These are phyloP conservation scores for Australoheros facetus DNA, from an alignment of 2,797 vertebrate genomes.

Conservation along the genomic window DNA sequence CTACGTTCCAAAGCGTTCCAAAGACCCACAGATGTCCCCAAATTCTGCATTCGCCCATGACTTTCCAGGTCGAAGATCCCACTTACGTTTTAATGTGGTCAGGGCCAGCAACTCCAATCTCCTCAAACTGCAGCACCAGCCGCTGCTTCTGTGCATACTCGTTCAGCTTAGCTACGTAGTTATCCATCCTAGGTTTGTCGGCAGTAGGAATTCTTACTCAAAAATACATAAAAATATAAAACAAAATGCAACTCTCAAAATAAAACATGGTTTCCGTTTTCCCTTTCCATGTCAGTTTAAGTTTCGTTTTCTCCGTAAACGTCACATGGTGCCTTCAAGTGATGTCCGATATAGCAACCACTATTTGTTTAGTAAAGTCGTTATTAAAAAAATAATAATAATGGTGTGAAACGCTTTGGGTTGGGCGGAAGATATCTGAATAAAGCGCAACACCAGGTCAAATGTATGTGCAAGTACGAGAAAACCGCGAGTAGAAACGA, in stretches of 20 bases:
- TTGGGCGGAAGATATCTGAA: too few species aligned
- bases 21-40: too few species aligned
- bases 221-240: neutral
- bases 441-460: neutral
- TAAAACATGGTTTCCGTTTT: neutral
- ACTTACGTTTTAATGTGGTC: conserved; percentile 76
- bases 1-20: neutral
- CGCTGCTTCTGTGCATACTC: conserved; percentile 45
- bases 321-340: conserved; percentile 24
- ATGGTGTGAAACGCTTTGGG: neutral
- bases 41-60: neutral
- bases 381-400: neutral
- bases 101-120: conserved; percentile 56
- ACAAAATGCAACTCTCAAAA: fast-evolving
- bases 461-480: neutral
- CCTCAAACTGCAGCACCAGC: conserved; percentile 33
- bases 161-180: conserved; percentile 61
- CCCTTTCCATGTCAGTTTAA: neutral
- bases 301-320: conserved; percentile 59
- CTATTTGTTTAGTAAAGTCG: neutral
- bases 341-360: neutral
- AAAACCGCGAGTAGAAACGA: neutral
- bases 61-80: neutral
- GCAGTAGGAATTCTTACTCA: fast-evolving
- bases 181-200: conserved; percentile 53